Percentiles rank a stretch among this genome's conserved stretches.
Evolutionary conservation across 2,113 vertebrate species (phyloP).

Genomic region (Ptyas mucosa): DNA sequence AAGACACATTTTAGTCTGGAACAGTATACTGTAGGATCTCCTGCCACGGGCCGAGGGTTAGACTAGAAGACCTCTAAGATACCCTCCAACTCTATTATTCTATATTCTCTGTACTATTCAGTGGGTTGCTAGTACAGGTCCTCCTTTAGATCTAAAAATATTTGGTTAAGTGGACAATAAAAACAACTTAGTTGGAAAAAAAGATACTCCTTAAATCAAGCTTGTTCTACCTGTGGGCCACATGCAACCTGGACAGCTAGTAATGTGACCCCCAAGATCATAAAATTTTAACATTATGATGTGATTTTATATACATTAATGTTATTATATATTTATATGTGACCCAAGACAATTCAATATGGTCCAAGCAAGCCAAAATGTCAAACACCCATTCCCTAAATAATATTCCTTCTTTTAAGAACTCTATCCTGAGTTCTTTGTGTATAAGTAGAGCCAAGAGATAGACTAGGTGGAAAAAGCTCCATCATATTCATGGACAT

Average conservation of each 20-base stretch:
- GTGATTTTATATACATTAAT: too few species aligned
- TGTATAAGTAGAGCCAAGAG: background rate
- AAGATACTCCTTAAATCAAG: background rate
- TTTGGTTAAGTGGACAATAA: background rate
- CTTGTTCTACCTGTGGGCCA: too few species aligned
- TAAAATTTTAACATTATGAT: too few species aligned
- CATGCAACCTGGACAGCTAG: too few species aligned
- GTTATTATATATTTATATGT: background rate
- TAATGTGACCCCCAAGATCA: too few species aligned
- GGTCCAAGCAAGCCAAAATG: too few species aligned
- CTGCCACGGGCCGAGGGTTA: too few species aligned
- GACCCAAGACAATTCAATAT: background rate
- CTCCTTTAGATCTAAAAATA: background rate
- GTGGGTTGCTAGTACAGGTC: background rate
- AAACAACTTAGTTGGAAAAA: background rate
- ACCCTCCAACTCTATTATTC: too few species aligned
- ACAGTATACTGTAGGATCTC: too few species aligned
- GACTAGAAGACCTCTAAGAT: too few species aligned
- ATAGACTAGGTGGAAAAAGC: background rate
- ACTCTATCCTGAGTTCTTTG: background rate
- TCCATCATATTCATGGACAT: background rate
- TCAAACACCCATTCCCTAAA: background rate
- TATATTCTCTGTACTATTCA: too few species aligned
- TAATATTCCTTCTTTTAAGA: background rate
- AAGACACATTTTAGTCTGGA: too few species aligned